Evolutionary conservation across 2,888 invertebrate species (phyloP).

Genomic region (Drosophila anceps): DNA sequence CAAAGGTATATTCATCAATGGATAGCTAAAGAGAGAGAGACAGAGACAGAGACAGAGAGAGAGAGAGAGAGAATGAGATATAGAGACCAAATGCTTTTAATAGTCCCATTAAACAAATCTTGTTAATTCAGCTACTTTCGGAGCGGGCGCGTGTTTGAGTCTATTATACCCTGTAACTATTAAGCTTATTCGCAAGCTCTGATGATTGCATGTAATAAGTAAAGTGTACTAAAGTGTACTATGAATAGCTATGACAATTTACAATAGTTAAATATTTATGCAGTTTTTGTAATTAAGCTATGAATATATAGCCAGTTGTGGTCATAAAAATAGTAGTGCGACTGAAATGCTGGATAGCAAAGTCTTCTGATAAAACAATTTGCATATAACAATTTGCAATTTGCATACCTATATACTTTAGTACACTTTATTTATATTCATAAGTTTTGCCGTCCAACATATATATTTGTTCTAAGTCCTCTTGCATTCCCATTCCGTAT

Average conservation of each 20-base stretch:
- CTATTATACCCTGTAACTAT: slow-evolving; percentile 1
- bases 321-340: too few relatives aligned
- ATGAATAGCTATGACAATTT: background rate
- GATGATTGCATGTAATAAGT: background rate
- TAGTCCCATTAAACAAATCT: slow-evolving; percentile 19
- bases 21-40: slow-evolving; percentile 88
- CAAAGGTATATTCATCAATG: slow-evolving; percentile 93
- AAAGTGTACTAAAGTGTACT: background rate
- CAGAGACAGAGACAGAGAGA: background rate
- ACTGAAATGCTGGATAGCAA: too few relatives aligned
- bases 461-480: too few relatives aligned
- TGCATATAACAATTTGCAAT: background rate
- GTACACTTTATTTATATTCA: too few relatives aligned
- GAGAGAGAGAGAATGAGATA: slow-evolving; percentile 7
- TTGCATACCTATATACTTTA: too few relatives aligned
- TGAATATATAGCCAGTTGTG: too few relatives aligned
- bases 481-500: too few relatives aligned
- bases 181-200: background rate
- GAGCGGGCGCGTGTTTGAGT: slow-evolving; percentile 10
- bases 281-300: too few relatives aligned
- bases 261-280: background rate
- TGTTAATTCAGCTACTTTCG: slow-evolving; percentile 10
- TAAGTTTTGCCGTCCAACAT: too few relatives aligned
- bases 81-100: background rate
- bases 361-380: too few relatives aligned